These are phyloP conservation scores for Neogobius melanostomus DNA, from an alignment of 2,113 vertebrate species.

Conservation along the genomic window DNA sequence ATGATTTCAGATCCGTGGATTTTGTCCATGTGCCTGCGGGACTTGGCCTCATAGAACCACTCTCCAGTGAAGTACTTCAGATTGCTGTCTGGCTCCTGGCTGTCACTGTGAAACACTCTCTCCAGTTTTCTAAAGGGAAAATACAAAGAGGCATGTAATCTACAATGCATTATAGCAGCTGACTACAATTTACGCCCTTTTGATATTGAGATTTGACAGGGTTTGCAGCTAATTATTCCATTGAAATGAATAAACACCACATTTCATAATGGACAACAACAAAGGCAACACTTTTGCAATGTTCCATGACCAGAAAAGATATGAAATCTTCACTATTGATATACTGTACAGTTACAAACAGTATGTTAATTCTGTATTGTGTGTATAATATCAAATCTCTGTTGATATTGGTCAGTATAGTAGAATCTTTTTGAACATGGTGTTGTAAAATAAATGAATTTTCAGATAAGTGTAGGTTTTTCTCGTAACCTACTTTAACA, in stretches of 20 bases:
- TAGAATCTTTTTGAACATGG: too few species aligned
- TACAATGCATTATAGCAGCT: neutral
- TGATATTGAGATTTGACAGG: neutral
- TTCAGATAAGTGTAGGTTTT: too few species aligned
- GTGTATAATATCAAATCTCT: too few species aligned
- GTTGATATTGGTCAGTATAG: too few species aligned
- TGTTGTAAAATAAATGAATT: too few species aligned
- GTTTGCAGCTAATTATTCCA: neutral
- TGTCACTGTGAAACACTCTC: conserved; percentile 55
- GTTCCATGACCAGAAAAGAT: neutral
- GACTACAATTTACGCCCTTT: neutral
- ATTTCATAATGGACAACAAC: neutral
- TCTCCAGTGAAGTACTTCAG: conserved; percentile 92
- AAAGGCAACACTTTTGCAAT: neutral
- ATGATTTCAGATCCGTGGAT: conserved; percentile 94
- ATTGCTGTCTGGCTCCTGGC: conserved; percentile 70
- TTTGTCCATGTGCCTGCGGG: conserved; percentile 88
- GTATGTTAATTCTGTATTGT: too few species aligned
- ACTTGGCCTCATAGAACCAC: conserved; percentile 96
- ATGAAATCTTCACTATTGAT: neutral
- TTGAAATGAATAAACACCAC: neutral
- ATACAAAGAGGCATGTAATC: conserved; percentile 10
- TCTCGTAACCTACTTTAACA: too few species aligned
- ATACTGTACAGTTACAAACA: too few species aligned
- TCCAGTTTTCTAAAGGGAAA: conserved; percentile 80